These are phyloP conservation scores for Magallana angulata DNA, from an alignment of 1,140 invertebrate species.

Conservation along the genomic window DNA sequence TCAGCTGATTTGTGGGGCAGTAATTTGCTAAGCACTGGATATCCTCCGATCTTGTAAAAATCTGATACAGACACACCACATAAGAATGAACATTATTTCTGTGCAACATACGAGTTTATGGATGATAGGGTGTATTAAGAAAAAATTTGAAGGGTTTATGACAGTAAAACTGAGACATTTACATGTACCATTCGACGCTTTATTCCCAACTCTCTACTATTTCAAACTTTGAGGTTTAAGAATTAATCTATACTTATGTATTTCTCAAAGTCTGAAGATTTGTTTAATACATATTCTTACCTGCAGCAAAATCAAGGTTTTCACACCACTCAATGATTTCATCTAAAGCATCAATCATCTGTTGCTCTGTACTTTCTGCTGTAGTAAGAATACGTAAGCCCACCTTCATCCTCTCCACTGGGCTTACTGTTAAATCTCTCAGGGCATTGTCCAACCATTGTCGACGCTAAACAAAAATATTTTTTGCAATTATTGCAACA, in stretches of 20 bases:
- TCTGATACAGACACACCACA: slow-evolving; percentile 79
- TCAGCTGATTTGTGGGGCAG: slow-evolving; percentile 83
- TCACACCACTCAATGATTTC: slow-evolving; percentile 85
- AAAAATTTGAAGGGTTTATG: too few relatives aligned
- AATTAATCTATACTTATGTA: too few relatives aligned
- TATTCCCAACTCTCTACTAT: too few relatives aligned
- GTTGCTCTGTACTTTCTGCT: slow-evolving; percentile 80
- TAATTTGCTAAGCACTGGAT: slow-evolving; percentile 85
- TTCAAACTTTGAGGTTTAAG: too few relatives aligned
- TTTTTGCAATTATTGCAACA: too few relatives aligned
- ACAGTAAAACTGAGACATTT: too few relatives aligned
- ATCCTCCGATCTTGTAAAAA: slow-evolving; percentile 90
- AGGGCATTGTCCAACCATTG: slow-evolving; percentile 86
- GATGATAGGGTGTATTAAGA: too few relatives aligned
- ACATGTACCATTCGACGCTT: too few relatives aligned
- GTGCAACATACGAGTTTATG: too few relatives aligned
- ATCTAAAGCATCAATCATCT: slow-evolving; percentile 83
- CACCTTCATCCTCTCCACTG: slow-evolving; percentile 84
- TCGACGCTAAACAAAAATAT: slow-evolving; percentile 81
- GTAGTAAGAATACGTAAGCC: slow-evolving; percentile 83
- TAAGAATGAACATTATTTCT: too few relatives aligned
- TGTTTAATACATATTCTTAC: slow-evolving; percentile 74
- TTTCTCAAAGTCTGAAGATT: not conserved
- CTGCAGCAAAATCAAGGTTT: slow-evolving; percentile 87
- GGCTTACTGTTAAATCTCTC: slow-evolving; percentile 84